phyloP scores from a whole-genome alignment of 2,888 invertebrate species.

The Tinea trinotella region DNA sequence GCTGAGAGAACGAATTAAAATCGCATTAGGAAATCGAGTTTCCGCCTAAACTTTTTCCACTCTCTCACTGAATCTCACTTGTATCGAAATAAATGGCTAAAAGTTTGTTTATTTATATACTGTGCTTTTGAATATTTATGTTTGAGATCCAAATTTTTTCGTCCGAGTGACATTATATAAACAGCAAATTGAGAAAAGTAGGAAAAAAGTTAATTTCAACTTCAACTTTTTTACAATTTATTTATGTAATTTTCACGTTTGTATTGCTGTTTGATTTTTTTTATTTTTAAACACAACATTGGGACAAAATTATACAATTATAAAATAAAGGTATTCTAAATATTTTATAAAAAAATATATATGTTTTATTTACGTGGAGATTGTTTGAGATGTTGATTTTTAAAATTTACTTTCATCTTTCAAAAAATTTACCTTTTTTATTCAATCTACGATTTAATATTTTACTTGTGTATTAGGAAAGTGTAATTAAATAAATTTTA shows the following conservation, averaged over 20 bases:
- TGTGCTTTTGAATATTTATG: conserved; percentile 67
- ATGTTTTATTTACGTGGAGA: too few species aligned
- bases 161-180: conserved; percentile 12
- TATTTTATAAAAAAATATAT: too few species aligned
- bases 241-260: background rate
- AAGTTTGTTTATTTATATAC: conserved; percentile 67
- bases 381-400: too few species aligned
- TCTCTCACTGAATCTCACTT: conserved; percentile 58
- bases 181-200: conserved; percentile 1
- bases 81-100: conserved; percentile 70
- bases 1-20: conserved; percentile 68
- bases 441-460: too few species aligned
- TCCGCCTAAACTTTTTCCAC: conserved; percentile 63
- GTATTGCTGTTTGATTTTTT: too few species aligned
- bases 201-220: conserved; percentile 8
- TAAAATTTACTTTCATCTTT: too few species aligned
- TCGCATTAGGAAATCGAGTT: conserved; percentile 70
- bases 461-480: too few species aligned
- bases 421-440: too few species aligned
- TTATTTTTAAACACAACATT: too few species aligned
- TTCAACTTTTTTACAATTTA: background rate
- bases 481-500: too few species aligned
- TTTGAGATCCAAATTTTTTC: conserved; percentile 28
- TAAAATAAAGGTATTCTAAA: too few species aligned
- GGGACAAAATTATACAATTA: too few species aligned